A percentile compares a stretch with the other conserved stretches of the same genome.
Conservation (phyloP, 2,113 vertebrate genomes). For the Rhynchomys soricoides region DNA sequence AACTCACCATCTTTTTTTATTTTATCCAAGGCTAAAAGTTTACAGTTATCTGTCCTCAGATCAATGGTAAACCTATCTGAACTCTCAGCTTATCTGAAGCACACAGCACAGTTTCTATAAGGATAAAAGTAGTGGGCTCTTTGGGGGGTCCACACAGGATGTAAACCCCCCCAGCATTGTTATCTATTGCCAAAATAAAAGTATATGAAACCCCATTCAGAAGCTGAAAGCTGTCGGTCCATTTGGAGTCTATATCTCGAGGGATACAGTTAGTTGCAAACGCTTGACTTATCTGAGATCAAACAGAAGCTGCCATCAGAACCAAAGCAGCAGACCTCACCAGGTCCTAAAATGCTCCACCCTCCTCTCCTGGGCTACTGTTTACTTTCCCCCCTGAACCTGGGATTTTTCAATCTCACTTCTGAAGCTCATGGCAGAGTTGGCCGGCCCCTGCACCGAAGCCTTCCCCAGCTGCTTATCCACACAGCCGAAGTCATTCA, state of each 20-base stretch:
- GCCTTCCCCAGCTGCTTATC: accelerated
- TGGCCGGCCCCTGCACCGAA: not conserved
- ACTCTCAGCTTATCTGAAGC: not conserved
- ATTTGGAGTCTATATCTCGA: not conserved
- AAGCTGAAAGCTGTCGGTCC: constrained; percentile 10
- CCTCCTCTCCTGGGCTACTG: not conserved
- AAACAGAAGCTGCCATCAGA: constrained; percentile 1
- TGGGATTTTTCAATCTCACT: not conserved
- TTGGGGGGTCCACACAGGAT: not conserved
- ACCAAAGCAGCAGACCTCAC: not conserved
- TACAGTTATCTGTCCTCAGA: not conserved
- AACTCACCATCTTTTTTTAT: not conserved
- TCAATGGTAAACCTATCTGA: not conserved
- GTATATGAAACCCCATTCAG: not conserved
- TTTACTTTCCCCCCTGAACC: not conserved
- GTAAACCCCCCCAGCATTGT: not conserved
- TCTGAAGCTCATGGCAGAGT: not conserved
- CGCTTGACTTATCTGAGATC: not conserved
- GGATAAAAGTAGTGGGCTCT: not conserved
- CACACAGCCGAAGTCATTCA: not conserved
- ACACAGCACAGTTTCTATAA: not conserved
- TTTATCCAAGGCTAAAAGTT: not conserved
- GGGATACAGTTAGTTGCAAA: not conserved
- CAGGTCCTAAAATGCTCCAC: not conserved
- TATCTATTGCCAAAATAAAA: constrained; percentile 4